A percentile compares a stretch with the other conserved stretches of the same genome.
Evolutionary conservation across 2,888 invertebrate species (phyloP).

Genomic region (Cetonia aurata): DNA sequence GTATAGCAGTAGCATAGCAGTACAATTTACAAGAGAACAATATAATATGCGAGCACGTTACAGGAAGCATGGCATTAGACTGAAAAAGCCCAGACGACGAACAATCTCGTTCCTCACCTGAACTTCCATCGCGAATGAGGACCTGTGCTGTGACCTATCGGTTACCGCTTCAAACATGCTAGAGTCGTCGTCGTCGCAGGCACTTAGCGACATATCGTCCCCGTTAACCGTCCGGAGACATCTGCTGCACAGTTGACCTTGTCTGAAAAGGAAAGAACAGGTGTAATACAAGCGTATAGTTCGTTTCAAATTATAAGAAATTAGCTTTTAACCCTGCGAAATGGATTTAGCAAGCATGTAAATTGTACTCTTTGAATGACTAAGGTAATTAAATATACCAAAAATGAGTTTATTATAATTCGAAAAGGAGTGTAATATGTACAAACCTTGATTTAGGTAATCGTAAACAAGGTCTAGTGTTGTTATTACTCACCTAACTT

Average conservation of each 20-base stretch:
- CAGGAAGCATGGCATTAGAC: conserved; percentile 58
- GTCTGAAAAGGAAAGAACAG: conserved; percentile 68
- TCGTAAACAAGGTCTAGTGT: too few species aligned
- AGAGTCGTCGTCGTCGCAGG: conserved; percentile 77
- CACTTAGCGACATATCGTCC: conserved; percentile 72
- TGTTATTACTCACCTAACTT: conserved; percentile 77
- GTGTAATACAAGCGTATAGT: too few species aligned
- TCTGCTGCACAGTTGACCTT: conserved; percentile 85
- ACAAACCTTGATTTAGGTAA: too few species aligned
- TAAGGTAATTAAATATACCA: too few species aligned
- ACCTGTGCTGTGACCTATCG: conserved; percentile 56
- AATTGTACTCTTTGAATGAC: too few species aligned
- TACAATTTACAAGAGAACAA: not conserved
- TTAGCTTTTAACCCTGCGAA: too few species aligned
- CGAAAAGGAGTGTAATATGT: too few species aligned
- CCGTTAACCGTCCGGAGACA: conserved; percentile 78
- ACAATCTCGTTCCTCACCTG: conserved; percentile 63
- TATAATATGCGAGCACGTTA: conserved; percentile 46
- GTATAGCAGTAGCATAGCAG: too few species aligned
- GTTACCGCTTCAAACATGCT: conserved; percentile 71
- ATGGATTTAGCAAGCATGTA: too few species aligned
- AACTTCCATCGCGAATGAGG: conserved; percentile 64
- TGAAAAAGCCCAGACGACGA: conserved; percentile 60
- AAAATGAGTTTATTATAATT: too few species aligned
- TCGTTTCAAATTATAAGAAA: too few species aligned